These are phyloP conservation scores for Reticulitermes lucifugus DNA, from an alignment of 2,888 invertebrate species.

Conservation along the genomic window DNA sequence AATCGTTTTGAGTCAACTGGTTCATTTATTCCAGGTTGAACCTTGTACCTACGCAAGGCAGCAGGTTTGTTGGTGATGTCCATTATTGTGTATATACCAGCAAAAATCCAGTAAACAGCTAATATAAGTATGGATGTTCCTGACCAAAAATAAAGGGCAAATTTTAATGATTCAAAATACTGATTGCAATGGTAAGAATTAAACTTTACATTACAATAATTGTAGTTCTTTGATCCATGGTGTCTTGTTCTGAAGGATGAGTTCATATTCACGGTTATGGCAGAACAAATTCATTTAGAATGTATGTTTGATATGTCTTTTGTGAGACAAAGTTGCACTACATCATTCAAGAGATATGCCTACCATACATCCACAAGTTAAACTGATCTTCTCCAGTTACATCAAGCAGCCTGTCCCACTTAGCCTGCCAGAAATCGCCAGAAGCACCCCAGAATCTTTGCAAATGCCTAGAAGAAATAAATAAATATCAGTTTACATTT, in stretches of 20 bases:
- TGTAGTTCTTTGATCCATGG: not conserved
- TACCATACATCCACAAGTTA: conserved; percentile 74
- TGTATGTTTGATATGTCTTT: no score
- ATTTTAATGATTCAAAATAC: not conserved
- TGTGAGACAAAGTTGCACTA: no score
- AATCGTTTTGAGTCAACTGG: conserved; percentile 74
- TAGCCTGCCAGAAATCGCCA: conserved; percentile 87
- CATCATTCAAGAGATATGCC: conserved; percentile 55
- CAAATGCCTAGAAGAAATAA: conserved; percentile 71
- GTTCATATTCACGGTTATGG: no score
- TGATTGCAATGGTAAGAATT: no score
- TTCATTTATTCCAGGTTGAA: conserved; percentile 84
- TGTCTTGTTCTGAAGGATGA: no score
- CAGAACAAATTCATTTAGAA: no score
- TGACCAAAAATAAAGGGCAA: conserved; percentile 55
- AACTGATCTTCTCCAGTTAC: conserved; percentile 75
- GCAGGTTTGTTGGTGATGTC: conserved; percentile 80
- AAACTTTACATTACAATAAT: not conserved
- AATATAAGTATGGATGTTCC: conserved; percentile 70
- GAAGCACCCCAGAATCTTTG: conserved; percentile 87
- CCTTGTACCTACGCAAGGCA: conserved; percentile 80
- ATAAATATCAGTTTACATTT: not conserved
- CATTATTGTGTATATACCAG: conserved; percentile 78
- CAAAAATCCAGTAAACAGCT: conserved; percentile 80
- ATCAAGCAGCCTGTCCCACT: conserved; percentile 80